A percentile compares a stretch with the other conserved stretches of the same genome.
These are phyloP conservation scores for Octonoba sinensis DNA, from an alignment of 2,888 invertebrate genomes.

Conservation along the genomic window DNA sequence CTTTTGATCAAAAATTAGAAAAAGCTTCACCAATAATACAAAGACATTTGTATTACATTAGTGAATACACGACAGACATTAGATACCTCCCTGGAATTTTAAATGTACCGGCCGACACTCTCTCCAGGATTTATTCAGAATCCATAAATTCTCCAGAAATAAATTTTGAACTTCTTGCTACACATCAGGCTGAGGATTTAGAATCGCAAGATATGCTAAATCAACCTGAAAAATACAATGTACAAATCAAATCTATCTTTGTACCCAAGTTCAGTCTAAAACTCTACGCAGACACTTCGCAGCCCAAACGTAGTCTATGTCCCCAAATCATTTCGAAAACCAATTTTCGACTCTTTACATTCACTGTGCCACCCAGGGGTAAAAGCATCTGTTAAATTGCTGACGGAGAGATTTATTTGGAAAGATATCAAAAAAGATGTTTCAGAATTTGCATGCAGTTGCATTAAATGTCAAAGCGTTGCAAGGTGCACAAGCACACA, in stretches of 20 bases:
- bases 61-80: neutral
- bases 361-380: neutral
- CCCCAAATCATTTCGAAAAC: neutral
- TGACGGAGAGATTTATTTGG: neutral
- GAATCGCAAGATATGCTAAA: no score
- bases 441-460: neutral
- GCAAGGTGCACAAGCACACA: neutral
- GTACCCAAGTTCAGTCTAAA: no score
- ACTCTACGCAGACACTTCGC: no score
- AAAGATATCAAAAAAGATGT: neutral
- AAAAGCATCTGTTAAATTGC: neutral
- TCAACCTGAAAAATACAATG: no score
- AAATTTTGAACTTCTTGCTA: neutral
- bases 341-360: neutral
- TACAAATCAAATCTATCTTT: no score
- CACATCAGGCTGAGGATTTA: no score
- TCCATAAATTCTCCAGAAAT: no score
- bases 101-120: neutral
- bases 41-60: neutral
- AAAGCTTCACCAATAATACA: no score
- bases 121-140: neutral
- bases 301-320: no score
- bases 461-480: neutral
- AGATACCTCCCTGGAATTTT: neutral
- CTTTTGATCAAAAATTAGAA: no score